These are phyloP conservation scores for Idaea straminata DNA, from an alignment of 2,888 invertebrate genomes.

Conservation along the genomic window DNA sequence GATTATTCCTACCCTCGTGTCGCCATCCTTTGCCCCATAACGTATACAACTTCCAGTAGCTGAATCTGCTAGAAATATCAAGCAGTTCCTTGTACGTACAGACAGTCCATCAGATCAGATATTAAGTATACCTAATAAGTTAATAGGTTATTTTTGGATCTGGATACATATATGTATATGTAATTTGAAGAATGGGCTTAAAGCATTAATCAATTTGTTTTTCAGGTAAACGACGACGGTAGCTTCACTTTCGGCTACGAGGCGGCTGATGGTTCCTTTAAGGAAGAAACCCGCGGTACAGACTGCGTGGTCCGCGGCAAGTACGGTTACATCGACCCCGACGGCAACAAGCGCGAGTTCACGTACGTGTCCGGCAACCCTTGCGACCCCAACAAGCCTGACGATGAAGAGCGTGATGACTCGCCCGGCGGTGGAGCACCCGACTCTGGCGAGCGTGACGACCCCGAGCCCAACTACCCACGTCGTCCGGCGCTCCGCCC, in stretches of 20 bases:
- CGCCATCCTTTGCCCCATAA: too few species aligned
- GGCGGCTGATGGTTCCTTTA: conserved; percentile 91
- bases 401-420: conserved; percentile 83
- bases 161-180: too few species aligned
- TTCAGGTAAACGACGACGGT: conserved; percentile 87
- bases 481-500: conserved; percentile 64
- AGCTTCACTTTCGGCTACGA: conserved; percentile 92
- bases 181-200: too few species aligned
- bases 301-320: conserved; percentile 93
- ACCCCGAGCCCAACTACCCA: conserved; percentile 83
- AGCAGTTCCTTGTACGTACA: too few species aligned
- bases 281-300: conserved; percentile 91
- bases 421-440: conserved; percentile 60
- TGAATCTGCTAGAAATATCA: too few species aligned
- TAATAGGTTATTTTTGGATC: too few species aligned
- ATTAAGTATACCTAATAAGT: too few species aligned
- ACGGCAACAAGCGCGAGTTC: conserved; percentile 92
- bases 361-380: conserved; percentile 93
- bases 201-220: conserved; percentile 12
- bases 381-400: conserved; percentile 90
- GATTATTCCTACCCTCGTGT: too few species aligned
- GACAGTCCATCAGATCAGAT: too few species aligned
- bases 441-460: conserved; percentile 81
- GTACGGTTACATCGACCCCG: conserved; percentile 92
- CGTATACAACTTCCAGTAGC: too few species aligned